Evolutionary conservation across 2,113 vertebrate species (phyloP).

Genomic region (Lepisosteus oculatus): DNA sequence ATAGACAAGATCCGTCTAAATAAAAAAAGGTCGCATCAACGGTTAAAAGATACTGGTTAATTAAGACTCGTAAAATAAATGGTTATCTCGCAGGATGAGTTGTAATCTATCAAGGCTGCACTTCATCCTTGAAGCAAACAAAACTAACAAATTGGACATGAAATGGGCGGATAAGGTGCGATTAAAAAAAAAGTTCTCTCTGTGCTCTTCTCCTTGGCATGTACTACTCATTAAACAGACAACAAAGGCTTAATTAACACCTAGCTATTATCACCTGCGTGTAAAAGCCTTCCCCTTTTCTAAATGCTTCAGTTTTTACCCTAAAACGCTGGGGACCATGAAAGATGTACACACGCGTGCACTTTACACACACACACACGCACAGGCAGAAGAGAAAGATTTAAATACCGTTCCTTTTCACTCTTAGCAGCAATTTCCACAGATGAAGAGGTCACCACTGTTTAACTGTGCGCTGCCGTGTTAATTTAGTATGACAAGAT

Average conservation of each 20-base stretch:
- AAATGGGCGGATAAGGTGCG: conserved; percentile 35
- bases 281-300: conserved; percentile 66
- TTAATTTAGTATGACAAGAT: conserved; percentile 97
- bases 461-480: conserved; percentile 73
- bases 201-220: conserved; percentile 28
- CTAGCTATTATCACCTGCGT: conserved; percentile 66
- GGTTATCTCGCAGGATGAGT: conserved; percentile 47
- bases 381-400: conserved; percentile 22
- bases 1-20: too few species aligned
- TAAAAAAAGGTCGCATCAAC: too few species aligned
- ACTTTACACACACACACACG: not conserved
- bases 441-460: conserved; percentile 90
- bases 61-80: too few species aligned
- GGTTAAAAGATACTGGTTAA: too few species aligned
- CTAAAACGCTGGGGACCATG: conserved; percentile 42
- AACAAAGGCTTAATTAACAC: conserved; percentile 72
- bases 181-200: conserved; percentile 35
- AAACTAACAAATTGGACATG: conserved; percentile 24
- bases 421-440: conserved; percentile 69
- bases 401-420: conserved; percentile 60
- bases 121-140: conserved; percentile 18
- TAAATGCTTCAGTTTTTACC: conserved; percentile 47
- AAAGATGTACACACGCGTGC: not conserved
- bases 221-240: conserved; percentile 53
- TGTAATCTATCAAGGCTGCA: conserved; percentile 53